These are phyloP conservation scores for Alectura lathami DNA, from an alignment of 2,113 vertebrate genomes.

Conservation along the genomic window DNA sequence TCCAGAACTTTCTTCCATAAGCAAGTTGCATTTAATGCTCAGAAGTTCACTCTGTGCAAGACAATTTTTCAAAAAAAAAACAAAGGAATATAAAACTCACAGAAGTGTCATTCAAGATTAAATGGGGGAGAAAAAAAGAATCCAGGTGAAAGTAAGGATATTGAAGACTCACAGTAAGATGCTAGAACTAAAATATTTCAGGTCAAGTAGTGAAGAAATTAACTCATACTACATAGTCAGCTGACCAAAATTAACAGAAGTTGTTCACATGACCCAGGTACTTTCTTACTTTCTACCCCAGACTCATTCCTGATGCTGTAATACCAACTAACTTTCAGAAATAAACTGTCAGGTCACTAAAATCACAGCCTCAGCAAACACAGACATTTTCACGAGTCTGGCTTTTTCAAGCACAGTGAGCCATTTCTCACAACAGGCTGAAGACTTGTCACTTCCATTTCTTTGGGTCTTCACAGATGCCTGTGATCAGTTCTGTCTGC, in stretches of 20 bases:
- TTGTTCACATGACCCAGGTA: not conserved
- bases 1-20: not conserved
- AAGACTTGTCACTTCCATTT: not conserved
- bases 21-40: not conserved
- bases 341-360: not conserved
- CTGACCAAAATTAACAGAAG: not conserved
- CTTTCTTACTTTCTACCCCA: not conserved
- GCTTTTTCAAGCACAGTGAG: not conserved
- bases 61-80: not conserved
- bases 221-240: not conserved
- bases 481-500: not conserved
- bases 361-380: not conserved
- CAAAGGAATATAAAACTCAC: not conserved
- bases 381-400: not conserved
- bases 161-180: not conserved
- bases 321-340: not conserved
- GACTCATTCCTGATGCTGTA: not conserved
- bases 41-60: not conserved
- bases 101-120: not conserved
- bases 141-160: not conserved
- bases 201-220: not conserved
- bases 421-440: not conserved
- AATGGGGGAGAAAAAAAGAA: not conserved
- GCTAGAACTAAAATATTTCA: not conserved
- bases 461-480: not conserved